Percentiles rank a stretch among this genome's conserved stretches.
phyloP scores from a whole-genome alignment of 1,140 invertebrate genomes.

The Bicyclus anynana region DNA sequence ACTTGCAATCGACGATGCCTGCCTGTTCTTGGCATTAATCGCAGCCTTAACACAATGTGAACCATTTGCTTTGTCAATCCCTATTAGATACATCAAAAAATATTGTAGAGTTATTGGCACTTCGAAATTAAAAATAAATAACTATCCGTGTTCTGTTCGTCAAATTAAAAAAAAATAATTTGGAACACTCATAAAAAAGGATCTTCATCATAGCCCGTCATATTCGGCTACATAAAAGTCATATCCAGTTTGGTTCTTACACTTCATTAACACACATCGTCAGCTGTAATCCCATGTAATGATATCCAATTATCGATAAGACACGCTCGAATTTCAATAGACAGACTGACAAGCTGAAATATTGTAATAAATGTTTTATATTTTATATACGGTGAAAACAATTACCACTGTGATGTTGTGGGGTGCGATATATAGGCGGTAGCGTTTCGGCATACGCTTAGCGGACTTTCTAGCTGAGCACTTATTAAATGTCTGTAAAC shows the following conservation, averaged over 20 bases:
- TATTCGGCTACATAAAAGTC: neutral
- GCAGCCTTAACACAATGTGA: no score
- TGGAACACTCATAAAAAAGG: neutral
- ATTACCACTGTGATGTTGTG: slow-evolving; percentile 34
- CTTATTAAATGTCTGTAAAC: no score
- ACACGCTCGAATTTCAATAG: slow-evolving; percentile 69
- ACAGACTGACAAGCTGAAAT: slow-evolving; percentile 63
- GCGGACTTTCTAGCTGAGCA: no score
- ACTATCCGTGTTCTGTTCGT: no score
- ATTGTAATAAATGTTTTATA: slow-evolving; percentile 68
- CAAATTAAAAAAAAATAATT: no score
- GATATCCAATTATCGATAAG: slow-evolving; percentile 67
- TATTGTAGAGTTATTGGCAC: no score
- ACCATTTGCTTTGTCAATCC: no score
- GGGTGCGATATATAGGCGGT: slow-evolving; percentile 23
- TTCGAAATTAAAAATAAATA: no score
- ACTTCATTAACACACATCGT: slow-evolving; percentile 28
- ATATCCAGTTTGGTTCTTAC: slow-evolving; percentile 1
- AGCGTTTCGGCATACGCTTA: no score
- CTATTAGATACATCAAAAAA: no score
- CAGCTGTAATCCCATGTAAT: slow-evolving; percentile 41
- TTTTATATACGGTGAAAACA: slow-evolving; percentile 58
- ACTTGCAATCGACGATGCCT: no score
- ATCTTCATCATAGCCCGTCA: neutral
- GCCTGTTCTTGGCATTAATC: no score